Base-by-base conservation (phyloP, 1,140 invertebrate genomes). In the Achroia grisella region DNA sequence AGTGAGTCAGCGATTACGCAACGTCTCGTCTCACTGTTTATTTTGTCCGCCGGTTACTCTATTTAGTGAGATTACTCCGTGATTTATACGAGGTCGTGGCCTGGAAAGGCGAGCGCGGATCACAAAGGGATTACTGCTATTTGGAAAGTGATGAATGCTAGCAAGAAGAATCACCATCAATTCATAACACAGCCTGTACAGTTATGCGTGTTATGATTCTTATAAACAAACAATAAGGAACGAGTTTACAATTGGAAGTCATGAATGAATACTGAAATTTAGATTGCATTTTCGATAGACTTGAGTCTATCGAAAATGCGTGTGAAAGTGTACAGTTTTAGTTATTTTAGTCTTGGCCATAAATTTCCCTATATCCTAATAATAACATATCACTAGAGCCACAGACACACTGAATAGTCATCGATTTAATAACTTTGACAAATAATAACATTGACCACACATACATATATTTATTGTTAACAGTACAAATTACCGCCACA, bases 1-100 rank as follows among this genome's bases (percentile, higher is more conserved):
- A 27, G 51, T 73, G 73, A 76, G 47, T 75, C 71, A 79, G 73
- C 71, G 41, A 50, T 82, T 82, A 70, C 68, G 71, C 68, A 82
- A 79, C 58, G 32, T 47, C 48, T 55, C 48, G 62, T 45, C 61
- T 44, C 62, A 63, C 68, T 65, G 61, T 76, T 73, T 70, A 58
- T 70, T 70, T 70, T 62, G 60, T 60, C 57, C 57, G 56, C 57
- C 57, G 56, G 50, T 60, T 59, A 62, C 61, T 71, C 65, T 71
- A 67, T 66, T 73, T 67, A 55, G 67, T 63, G 56, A 66, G 62
- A 69, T 72, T 71, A 60, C 40, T 39, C 52, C 52, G 56, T 68
- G 64, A 76, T 76, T 68, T 67, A 71, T 68, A 62, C 48, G 56
- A 58, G 55, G 52, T 70, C 64, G 53, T 66, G 52, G 52, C 45